Evolutionary conservation across 2,113 vertebrate genomes (phyloP), one percentile per base, ranked within the genome.

Genomic region (Argyrosomus japonicus): DNA sequence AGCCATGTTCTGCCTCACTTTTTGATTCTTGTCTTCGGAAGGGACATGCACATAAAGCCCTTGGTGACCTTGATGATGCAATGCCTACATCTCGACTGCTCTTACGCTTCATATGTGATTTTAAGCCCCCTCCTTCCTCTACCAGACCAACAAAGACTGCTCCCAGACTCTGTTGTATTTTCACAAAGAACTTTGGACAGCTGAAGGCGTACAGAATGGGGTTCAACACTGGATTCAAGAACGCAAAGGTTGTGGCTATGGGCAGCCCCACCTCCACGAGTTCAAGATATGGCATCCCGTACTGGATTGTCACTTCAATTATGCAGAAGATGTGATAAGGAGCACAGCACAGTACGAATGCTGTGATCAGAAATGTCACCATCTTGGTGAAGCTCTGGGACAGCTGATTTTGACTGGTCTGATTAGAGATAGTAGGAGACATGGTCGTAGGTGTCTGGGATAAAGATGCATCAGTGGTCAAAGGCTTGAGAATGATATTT

Each of bases 141-240:
- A 96, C 92, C 77, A 95, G 89, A 19, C 88, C 94, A 0, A 95
- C 96, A 50, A 95, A 93, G 36, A 93, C 86, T 2, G 89, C 77
- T 40, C 75, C 88, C 5, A 95, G 18, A 82, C 93, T 95, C 79
- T 94, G 94, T 1, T 86, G 85, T 81, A 95, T 93, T 11, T 83
- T 87, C 45, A 90, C 81, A 83, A 95, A 97, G 77, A 98, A 97
- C 84, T 97, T 92, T 21, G 97, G 97, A 36, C 97, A 97, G 95
- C 97, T 96, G 93, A 98, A 98, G 73, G 96, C 96, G 0, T 99
- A 99, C 32, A 99, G 93, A 7, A 98, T 94, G 0, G 97, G 97
- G 70, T 99, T 98, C 94, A 98, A 90, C 51, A 96, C 90, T 23
- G 96, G 90, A 88, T 96, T 96, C 61, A 96, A 7, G 89, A 97